Evolutionary conservation across 2,888 invertebrate genomes (phyloP), one percentile per base, ranked within the genome.

Genomic region (Drosophila diplacantha): DNA sequence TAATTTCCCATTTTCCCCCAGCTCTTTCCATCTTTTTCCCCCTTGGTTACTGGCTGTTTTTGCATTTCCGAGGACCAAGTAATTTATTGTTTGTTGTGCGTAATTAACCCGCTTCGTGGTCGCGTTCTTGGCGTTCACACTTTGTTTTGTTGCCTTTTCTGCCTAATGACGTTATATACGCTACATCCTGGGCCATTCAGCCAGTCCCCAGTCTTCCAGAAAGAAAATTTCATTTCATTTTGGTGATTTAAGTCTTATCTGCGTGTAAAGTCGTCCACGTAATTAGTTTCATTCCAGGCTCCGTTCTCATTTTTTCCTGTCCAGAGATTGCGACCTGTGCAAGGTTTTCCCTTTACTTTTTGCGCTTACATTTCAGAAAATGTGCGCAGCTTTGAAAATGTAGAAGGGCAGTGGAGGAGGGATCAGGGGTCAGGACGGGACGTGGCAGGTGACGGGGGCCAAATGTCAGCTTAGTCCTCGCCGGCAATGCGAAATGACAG

Each of bases 161-260:
- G 46, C 52, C 49, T 57, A 68, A 69, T 61, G 69, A 54, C 47
- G 47, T 59, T 61, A 41, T 56, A 64, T 56, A 35, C 53, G 50
- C 43, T 32, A 41, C 41, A 39, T 14, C 46, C 35, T 32, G 39
- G 34, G 39, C 11, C 35, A 29, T 29, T 11, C 29, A 29, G 29
- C 29, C 20, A n/a, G 9, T 14, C 37, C 22, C 18, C 37, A 18
- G 31, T n/a, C 9, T 24, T 5, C 26, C 6, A 7, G 14, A 22
- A 41, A 41, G 38, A 46, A 63, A 66, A 67, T 59, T 63, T 69
- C 63, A 70, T 66, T 66, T 66, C 60, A 60, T 66, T 69, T 71
- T 53, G 81, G 63, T 74, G 71, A 83, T 81, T 81, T 71, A 71
- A 80, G 83, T 69, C 81, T 77, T 83, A 83, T 83, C 78, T 77